Conservation (phyloP, 2,888 invertebrate genomes). For the Macrophya alboannulata region DNA sequence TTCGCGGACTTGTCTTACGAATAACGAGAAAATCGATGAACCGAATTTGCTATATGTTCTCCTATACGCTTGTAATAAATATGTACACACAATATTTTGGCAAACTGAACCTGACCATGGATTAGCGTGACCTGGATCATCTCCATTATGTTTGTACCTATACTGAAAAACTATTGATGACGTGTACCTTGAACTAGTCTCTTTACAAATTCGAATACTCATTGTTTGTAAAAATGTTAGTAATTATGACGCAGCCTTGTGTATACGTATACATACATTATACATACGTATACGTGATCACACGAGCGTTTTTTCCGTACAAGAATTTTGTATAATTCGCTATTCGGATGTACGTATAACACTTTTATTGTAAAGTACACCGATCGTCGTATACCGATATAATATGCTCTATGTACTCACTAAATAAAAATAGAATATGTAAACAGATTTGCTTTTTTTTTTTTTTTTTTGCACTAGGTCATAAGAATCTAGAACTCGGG, state of each 20-base stretch:
- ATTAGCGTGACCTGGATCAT: background rate
- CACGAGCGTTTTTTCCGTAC: background rate
- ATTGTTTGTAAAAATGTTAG: background rate
- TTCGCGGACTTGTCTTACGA: too few relatives aligned
- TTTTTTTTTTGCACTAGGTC: conserved; percentile 30
- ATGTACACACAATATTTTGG: background rate
- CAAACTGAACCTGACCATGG: conserved; percentile 22
- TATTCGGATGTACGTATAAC: background rate
- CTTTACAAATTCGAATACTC: conserved; percentile 19
- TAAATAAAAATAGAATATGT: background rate
- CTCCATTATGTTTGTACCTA: background rate
- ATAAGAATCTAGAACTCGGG: background rate
- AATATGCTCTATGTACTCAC: background rate
- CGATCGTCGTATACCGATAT: background rate
- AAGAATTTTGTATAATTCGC: background rate
- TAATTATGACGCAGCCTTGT: background rate
- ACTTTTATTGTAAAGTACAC: background rate
- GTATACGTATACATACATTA: background rate
- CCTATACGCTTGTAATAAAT: too few relatives aligned
- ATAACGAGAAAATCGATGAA: too few relatives aligned
- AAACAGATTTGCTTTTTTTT: too few relatives aligned
- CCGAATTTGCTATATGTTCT: too few relatives aligned
- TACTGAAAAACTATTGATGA: background rate
- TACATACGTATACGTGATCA: too few relatives aligned
- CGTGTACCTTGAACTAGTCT: conserved; percentile 19